Conservation (phyloP, 2,888 invertebrate species). For the Hypomecis punctinalis region DNA sequence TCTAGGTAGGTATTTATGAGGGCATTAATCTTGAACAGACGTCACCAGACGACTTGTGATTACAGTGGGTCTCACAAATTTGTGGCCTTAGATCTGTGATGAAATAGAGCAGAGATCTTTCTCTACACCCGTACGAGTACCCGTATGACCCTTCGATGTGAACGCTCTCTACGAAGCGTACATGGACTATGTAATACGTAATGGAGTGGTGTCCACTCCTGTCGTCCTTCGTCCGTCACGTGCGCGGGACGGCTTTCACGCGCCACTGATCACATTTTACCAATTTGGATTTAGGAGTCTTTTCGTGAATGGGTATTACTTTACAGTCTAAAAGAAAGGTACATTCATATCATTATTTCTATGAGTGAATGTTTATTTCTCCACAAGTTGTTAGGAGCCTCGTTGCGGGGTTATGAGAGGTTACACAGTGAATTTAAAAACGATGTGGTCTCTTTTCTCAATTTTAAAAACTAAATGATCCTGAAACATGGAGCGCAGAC, state of each 20-base stretch:
- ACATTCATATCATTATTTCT: too few relatives aligned
- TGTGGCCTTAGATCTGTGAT: slow-evolving; percentile 1
- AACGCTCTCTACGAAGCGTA: slow-evolving; percentile 15
- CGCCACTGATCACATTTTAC: slow-evolving; percentile 36
- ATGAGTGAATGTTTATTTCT: too few relatives aligned
- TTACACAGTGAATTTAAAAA: too few relatives aligned
- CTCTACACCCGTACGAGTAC: neutral
- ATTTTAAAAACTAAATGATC: too few relatives aligned
- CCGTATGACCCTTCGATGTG: slow-evolving; percentile 3
- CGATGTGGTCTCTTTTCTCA: too few relatives aligned
- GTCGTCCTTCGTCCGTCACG: slow-evolving; percentile 40
- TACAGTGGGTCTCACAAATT: neutral
- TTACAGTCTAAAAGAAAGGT: neutral
- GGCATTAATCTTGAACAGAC: too few relatives aligned
- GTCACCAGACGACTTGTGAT: too few relatives aligned
- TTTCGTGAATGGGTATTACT: slow-evolving; percentile 6
- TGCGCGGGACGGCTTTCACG: slow-evolving; percentile 37
- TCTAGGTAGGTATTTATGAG: too few relatives aligned
- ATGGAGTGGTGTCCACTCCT: slow-evolving; percentile 26
- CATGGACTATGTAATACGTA: slow-evolving; percentile 18
- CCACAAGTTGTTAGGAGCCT: too few relatives aligned
- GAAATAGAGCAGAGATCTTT: neutral
- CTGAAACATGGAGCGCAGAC: too few relatives aligned
- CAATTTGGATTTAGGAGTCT: slow-evolving; percentile 22
- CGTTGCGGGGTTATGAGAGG: too few relatives aligned